phyloP scores from a whole-genome alignment of 2,888 invertebrate genomes.

The Pogonocherus hispidulus region DNA sequence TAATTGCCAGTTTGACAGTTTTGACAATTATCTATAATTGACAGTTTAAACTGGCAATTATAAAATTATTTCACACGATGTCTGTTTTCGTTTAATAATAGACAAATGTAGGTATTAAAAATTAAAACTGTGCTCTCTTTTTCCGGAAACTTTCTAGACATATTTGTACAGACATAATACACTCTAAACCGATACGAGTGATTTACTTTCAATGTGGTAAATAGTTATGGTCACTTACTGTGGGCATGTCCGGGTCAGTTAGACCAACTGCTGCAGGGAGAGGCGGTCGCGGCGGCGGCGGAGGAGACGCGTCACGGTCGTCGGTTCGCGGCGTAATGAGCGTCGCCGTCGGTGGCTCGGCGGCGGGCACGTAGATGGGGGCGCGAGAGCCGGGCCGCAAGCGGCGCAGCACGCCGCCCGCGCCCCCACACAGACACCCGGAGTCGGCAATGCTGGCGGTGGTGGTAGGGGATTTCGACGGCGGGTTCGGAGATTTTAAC shows the following conservation, averaged over 20 bases:
- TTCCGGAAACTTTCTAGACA: no score
- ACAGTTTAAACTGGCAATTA: no score
- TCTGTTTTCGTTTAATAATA: no score
- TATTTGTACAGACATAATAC: no score
- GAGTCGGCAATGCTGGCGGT: not conserved
- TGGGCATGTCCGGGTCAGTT: conserved; percentile 49
- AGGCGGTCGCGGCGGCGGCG: conserved; percentile 59
- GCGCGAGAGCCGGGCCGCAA: conserved; percentile 65
- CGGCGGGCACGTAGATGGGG: conserved; percentile 64
- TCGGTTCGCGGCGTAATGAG: conserved; percentile 59
- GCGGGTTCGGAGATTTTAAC: not conserved
- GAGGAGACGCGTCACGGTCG: conserved; percentile 58
- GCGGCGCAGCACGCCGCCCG: conserved; percentile 57
- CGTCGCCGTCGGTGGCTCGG: conserved; percentile 50
- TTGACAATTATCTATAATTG: no score
- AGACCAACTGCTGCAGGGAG: conserved; percentile 51
- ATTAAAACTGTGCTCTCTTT: no score
- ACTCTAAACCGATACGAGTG: not conserved
- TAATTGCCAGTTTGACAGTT: no score
- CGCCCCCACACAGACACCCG: conserved; percentile 13
- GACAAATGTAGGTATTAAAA: no score
- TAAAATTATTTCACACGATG: no score
- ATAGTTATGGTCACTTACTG: conserved; percentile 50
- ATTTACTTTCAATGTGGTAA: no score
- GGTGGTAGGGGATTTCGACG: not conserved